These are phyloP conservation scores for Apoderus coryli DNA, from an alignment of 2,888 invertebrate species.

Conservation along the genomic window DNA sequence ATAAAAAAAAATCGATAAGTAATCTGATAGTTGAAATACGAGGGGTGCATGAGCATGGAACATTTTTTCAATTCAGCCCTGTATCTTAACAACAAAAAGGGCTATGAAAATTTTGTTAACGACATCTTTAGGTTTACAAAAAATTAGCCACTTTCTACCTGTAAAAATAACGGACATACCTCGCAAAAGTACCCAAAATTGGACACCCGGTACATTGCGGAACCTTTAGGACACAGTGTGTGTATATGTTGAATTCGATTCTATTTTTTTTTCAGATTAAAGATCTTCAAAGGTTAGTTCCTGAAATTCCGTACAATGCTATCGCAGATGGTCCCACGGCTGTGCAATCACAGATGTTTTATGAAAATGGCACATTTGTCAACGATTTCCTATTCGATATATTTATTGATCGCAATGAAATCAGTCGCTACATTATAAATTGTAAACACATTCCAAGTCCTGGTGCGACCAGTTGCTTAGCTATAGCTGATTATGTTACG, in stretches of 20 bases:
- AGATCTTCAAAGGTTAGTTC: slow-evolving; percentile 17
- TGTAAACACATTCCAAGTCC: slow-evolving; percentile 93
- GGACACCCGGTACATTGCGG: no score
- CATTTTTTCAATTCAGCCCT: no score
- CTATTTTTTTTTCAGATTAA: slow-evolving; percentile 33
- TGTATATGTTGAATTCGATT: slow-evolving; percentile 3
- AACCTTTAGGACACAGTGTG: no score
- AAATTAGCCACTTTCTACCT: no score
- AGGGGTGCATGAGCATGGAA: no score
- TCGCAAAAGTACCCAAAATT: no score
- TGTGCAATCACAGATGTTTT: slow-evolving; percentile 87
- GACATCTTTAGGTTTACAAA: no score
- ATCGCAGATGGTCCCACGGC: slow-evolving; percentile 59
- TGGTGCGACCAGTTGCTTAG: slow-evolving; percentile 87
- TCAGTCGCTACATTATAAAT: slow-evolving; percentile 68
- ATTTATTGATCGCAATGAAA: slow-evolving; percentile 48
- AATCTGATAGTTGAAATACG: no score
- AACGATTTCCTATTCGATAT: slow-evolving; percentile 93
- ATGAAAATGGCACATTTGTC: slow-evolving; percentile 65
- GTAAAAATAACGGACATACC: no score
- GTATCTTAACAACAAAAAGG: no score
- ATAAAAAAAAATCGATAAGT: no score
- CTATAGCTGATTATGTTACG: slow-evolving; percentile 75
- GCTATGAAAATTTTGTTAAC: no score
- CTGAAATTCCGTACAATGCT: slow-evolving; percentile 14